Evolutionary conservation across 1,140 invertebrate genomes (phyloP), one percentile per base, ranked within the genome.

Genomic region (Drosophila micromelanica): DNA sequence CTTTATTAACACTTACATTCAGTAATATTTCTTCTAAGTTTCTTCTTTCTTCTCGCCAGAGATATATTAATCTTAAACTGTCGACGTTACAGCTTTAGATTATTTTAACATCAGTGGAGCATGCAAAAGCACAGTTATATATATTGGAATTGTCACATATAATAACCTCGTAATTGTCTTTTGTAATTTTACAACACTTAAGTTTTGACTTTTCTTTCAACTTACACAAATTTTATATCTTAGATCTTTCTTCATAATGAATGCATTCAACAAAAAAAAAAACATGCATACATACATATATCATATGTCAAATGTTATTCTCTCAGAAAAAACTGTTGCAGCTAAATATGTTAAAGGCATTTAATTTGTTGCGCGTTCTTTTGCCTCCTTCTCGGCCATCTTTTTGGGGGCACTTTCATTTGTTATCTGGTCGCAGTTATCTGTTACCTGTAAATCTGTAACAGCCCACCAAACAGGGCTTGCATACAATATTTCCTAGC

Each of bases 401-500:
- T 55, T 9, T 20, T 55, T 56, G 5, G 38, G 13, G 81, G 79
- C 82, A 89, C 82, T 87, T 87, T 87, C 82, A 89, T 87, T 87
- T 89, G 78, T 82, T 87, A 87, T 86, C 82, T 76, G 64, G 32
- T 57, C 78, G 52, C 69, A 77, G 65, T 68, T 73, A 76, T 84
- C 80, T 71, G 32, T 60, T 73, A 87, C 89, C 79, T 79, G 79
- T 54, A 81, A 76, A 86, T 87, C 75, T 87, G 82, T 86, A 89
- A 84, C 84, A 86, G 82, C 63, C 82, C 82, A 89, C 60, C 71
- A 86, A 86, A 71, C 82, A 82, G 79, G 15, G 81, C 77, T 57
- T 82, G 79, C 82, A 89, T 79, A 80, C 84, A 84, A 77, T 82
- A 89, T 89, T 87, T 89, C 79, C 84, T 84, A 89, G 79, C 73